Evolutionary conservation across 2,888 invertebrate species (phyloP).

Genomic region (Mystacides longicornis): DNA sequence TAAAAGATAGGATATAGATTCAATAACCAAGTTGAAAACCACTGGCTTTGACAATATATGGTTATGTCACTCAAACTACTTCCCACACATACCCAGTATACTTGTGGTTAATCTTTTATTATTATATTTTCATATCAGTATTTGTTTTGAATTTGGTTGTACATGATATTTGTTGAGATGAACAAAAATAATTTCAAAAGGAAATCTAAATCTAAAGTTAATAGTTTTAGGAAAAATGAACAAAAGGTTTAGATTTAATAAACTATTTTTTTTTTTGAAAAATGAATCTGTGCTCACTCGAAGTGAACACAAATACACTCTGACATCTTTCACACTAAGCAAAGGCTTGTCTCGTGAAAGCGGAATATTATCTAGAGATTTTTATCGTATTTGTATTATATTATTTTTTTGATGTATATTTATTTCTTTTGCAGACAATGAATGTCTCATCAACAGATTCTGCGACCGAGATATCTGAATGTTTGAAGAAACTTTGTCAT

Average conservation of each 20-base stretch:
- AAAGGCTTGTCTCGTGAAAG: no score
- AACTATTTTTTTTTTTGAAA: no score
- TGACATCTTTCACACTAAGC: no score
- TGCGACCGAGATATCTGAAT: slow-evolving; percentile 17
- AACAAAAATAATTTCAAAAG: neutral
- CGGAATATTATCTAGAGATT: no score
- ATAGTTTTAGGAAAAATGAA: neutral
- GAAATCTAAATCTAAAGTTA: neutral
- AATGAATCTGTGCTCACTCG: no score
- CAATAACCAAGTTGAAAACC: neutral
- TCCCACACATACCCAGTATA: neutral
- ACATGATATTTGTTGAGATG: neutral
- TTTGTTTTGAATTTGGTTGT: neutral
- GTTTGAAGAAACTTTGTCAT: slow-evolving; percentile 21
- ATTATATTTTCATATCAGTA: neutral
- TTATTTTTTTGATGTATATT: no score
- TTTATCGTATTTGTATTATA: no score
- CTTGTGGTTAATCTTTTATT: no score
- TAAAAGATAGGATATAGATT: no score
- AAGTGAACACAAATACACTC: no score
- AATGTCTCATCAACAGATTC: slow-evolving; percentile 3
- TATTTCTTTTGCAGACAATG: slow-evolving; percentile 5
- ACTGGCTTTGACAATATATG: neutral
- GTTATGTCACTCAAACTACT: neutral
- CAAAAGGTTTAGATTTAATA: neutral